Evolutionary conservation across 2,888 invertebrate genomes (phyloP).

Genomic region (Bellardia bayeri): DNA sequence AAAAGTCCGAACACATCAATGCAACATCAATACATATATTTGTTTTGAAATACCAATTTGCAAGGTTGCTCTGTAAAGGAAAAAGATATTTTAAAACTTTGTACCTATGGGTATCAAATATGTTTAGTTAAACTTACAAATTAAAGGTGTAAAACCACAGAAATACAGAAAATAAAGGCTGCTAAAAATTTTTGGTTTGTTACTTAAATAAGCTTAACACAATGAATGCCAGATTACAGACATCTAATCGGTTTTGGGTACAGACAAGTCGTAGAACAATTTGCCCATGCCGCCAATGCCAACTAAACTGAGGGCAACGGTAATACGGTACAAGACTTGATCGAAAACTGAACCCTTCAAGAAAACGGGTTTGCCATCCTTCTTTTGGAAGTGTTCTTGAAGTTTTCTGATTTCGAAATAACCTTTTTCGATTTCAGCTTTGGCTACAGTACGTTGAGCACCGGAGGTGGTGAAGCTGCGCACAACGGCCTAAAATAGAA

Average conservation of each 20-base stretch:
- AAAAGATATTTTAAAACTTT: neutral
- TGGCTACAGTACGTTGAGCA: conserved; percentile 75
- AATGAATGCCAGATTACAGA: neutral
- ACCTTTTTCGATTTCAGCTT: conserved; percentile 80
- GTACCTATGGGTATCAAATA: neutral
- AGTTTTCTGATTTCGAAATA: conserved; percentile 79
- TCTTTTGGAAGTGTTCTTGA: conserved; percentile 81
- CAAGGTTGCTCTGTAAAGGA: conserved; percentile 40
- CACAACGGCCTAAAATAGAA: conserved; percentile 79
- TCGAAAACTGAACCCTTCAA: conserved; percentile 85
- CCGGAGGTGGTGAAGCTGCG: conserved; percentile 81
- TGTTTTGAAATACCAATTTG: conserved; percentile 16
- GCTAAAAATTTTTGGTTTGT: conserved; percentile 13
- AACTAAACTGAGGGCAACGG: conserved; percentile 80
- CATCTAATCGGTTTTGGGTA: conserved; percentile 76
- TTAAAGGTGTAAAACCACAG: conserved; percentile 43
- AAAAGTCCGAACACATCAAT: conserved; percentile 41
- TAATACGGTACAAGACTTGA: conserved; percentile 84
- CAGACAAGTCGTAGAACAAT: conserved; percentile 81
- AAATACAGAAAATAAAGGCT: conserved; percentile 41
- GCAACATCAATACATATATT: conserved; percentile 9
- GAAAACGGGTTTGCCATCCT: conserved; percentile 85
- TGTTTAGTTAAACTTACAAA: conserved; percentile 47
- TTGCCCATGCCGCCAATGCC: conserved; percentile 82
- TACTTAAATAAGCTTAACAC: conserved; percentile 34